These are phyloP conservation scores for Thyatira batis DNA, from an alignment of 2,888 invertebrate species.

Conservation along the genomic window DNA sequence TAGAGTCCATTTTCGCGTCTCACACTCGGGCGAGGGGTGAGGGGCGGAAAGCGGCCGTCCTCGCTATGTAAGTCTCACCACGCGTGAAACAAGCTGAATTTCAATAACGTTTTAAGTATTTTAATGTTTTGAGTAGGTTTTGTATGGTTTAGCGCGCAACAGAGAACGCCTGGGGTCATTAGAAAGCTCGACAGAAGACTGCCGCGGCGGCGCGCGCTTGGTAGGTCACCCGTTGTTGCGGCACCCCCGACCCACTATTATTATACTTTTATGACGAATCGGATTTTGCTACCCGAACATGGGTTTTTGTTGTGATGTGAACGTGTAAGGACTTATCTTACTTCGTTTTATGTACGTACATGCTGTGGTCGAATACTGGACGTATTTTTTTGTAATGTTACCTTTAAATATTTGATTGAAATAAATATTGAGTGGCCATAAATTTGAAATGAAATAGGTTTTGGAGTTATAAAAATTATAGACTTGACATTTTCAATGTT, in stretches of 20 bases:
- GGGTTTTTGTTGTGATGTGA: conserved; percentile 60
- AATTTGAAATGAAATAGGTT: too few species aligned
- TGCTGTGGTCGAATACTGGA: background rate
- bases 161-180: conserved; percentile 79
- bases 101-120: conserved; percentile 55
- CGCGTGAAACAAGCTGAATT: conserved; percentile 60
- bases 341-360: background rate
- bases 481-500: too few species aligned
- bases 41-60: conserved; percentile 63
- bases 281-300: conserved; percentile 71
- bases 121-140: conserved; percentile 51
- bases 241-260: conserved; percentile 80
- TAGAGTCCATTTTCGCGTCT: conserved; percentile 72
- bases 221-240: conserved; percentile 79
- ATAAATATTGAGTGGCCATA: background rate
- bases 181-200: conserved; percentile 79
- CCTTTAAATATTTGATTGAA: background rate
- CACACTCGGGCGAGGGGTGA: conserved; percentile 26
- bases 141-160: conserved; percentile 64
- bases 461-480: too few species aligned
- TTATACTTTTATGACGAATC: conserved; percentile 82
- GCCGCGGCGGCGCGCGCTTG: conserved; percentile 78
- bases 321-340: conserved; percentile 29
- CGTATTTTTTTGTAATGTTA: background rate
- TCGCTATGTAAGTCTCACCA: conserved; percentile 47